Evolutionary conservation across 2,888 invertebrate species (phyloP), one percentile per base, ranked within the genome.

Genomic region (Chesias legatella): DNA sequence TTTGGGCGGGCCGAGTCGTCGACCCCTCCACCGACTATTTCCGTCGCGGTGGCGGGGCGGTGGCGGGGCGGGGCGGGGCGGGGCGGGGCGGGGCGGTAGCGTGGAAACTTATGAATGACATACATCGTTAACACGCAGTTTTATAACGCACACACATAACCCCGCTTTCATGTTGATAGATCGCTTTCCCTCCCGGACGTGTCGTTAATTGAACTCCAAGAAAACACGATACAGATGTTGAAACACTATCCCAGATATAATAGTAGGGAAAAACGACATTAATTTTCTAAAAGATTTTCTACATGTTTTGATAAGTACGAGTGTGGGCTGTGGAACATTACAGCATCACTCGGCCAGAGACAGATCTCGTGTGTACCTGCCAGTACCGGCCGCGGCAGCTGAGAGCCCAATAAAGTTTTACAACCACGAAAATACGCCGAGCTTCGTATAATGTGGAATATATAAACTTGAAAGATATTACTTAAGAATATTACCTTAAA

Each of bases 41-140:
- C 33, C 26, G 42, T 47, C 46, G 23, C 23, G 17, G 6, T 20
- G 3, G 31, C 31, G 10, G 20, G 28, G 29, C 25, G 13, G 24
- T 29, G 17, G 23, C 20, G 32, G 31, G 35, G 33, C 43, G 31
- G 35, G 27, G 36, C 38, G 37, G 37, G 27, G 8, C 21, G 33
- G 30, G 23, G 7, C 10, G 33, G 33, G 34, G 27, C 43, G 26
- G 22, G 43, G 34, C 38, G 30, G 28, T 13, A 10, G 22, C 29
- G 26, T 27, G 28, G 27, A 22, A 38, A 43, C 54, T 53, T 39
- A 52, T 52, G 50, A 55, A 52, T 55, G 55, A 51, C 55, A 52
- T 42, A 36, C 37, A 36, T 46, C 43, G 52, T 55, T 52, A 52
- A 55, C 50, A 55, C 27, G 34, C 32, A 33, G 42, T 39, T 53